A percentile compares a stretch with the other conserved stretches of the same genome.
Evolutionary conservation across 2,797 vertebrate species (phyloP).

Genomic region (Syngnathus rostellatus): DNA sequence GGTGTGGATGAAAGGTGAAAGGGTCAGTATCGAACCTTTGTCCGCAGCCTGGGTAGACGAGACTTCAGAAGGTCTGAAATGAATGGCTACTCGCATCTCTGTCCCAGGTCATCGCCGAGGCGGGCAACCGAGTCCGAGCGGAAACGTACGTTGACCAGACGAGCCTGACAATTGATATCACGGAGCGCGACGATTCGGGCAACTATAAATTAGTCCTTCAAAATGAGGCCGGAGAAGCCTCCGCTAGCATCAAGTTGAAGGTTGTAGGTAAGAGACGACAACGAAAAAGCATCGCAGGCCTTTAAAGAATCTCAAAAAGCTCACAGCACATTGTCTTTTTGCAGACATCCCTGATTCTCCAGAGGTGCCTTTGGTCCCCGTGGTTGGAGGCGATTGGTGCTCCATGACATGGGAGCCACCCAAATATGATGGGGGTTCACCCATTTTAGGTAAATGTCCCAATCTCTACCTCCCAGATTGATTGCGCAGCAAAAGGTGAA

Average conservation of each 20-base stretch:
- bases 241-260: conserved; percentile 86
- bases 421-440: conserved; percentile 85
- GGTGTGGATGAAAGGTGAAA: conserved; percentile 91
- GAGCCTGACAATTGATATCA: conserved; percentile 85
- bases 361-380: conserved; percentile 79
- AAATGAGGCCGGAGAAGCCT: conserved; percentile 93
- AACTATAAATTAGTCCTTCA: conserved; percentile 89
- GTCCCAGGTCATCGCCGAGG: conserved; percentile 81
- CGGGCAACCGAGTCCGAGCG: conserved; percentile 78
- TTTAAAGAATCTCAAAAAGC: neutral
- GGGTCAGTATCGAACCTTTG: conserved; percentile 66
- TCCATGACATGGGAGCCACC: conserved; percentile 92
- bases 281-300: neutral
- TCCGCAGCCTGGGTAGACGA: neutral
- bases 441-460: conserved; percentile 77
- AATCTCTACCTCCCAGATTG: neutral
- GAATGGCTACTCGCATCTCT: neutral
- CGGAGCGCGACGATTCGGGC: conserved; percentile 88
- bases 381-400: conserved; percentile 94
- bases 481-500: neutral
- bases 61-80: neutral
- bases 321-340: conserved; percentile 4
- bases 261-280: conserved; percentile 82
- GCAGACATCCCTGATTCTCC: conserved; percentile 93
- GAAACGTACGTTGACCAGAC: conserved; percentile 87